Evolutionary conservation across 2,888 invertebrate genomes (phyloP), one percentile per base, ranked within the genome.

Genomic region (Melieria crassipennis): DNA sequence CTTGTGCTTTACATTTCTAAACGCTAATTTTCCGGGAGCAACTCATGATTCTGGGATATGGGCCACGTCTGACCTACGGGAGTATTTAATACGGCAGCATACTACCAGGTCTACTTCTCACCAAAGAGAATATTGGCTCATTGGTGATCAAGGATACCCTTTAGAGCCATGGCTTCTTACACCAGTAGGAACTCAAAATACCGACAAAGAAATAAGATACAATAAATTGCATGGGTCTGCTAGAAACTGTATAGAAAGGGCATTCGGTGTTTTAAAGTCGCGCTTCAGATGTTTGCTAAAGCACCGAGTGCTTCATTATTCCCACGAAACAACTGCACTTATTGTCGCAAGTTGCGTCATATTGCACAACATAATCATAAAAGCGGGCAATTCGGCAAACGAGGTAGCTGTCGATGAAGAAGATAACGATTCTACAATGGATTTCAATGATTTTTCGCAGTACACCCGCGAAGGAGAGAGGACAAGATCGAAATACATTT

Each of bases 211-310:
- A 16, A 1, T 16, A 16, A 16, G 16, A 16, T 16, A 16, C 16
- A 16, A 16, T 16, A 16, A 16, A 16, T 16, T 16, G 16, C 16
- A 16, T 16, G 16, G 16, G n/a, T 55, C 55, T 45, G 43, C 55
- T n/a, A 65, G 65, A 65, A 65, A 65, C 11, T 65, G 65, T n/a
- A 65, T 55, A 65, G 55, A 65, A 65, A 65, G 42, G 10, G 43
- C 55, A 42, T 65, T 65, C 55, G 65, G 55, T 55, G 55, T 65
- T 55, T 52, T 65, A 11, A 65, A 65, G 30, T 55, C 55, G 43
- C 65, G 55, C 16, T 65, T 65, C n/a, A 65, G 55, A 48, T 65
- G 65, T 43, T 52, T 52, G 52, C 52, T 64, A 9, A 45, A 65
- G 13, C 65, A 52, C 55, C 45, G 65, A 55, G 52, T 65, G 13